Evolutionary conservation across 2,888 invertebrate species (phyloP).

Genomic region (Diadegma fenestrale): DNA sequence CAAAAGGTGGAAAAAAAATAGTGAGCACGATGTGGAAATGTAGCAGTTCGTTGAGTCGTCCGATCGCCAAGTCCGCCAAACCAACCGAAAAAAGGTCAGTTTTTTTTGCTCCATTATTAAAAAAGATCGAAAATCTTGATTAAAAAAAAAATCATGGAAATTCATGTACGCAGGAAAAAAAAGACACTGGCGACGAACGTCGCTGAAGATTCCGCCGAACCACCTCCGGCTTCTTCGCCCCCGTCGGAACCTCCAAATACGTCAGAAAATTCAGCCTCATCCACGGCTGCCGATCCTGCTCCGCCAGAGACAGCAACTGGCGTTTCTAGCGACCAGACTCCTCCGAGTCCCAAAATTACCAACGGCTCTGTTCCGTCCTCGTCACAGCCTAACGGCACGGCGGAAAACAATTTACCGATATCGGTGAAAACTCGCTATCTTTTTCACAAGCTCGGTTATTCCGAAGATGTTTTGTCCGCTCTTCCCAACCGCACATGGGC

Average conservation of each 20-base stretch:
- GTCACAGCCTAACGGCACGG: constrained; percentile 18
- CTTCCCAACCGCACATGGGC: constrained; percentile 73
- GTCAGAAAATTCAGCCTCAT: background rate
- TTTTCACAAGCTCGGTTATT: constrained; percentile 67
- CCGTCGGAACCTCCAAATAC: background rate
- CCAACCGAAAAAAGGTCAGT: constrained; percentile 35
- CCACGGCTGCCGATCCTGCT: background rate
- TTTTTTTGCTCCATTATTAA: background rate
- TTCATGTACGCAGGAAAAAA: constrained; percentile 22
- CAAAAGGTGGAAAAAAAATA: constrained; percentile 21
- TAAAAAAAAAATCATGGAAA: background rate
- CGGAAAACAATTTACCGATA: background rate
- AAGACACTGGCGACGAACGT: constrained; percentile 9
- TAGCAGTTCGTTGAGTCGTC: constrained; percentile 16
- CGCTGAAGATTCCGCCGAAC: background rate
- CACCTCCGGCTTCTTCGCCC: background rate
- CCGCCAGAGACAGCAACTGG: background rate
- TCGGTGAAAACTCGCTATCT: constrained; percentile 43
- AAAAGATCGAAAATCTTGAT: too few relatives aligned
- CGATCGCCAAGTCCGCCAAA: constrained; percentile 16
- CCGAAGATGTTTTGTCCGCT: constrained; percentile 68
- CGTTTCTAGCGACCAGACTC: constrained; percentile 25
- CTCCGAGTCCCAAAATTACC: constrained; percentile 2
- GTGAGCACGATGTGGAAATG: constrained; percentile 11
- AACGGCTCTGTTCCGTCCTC: constrained; percentile 13